These are phyloP conservation scores for Drosophila mulleri DNA, from an alignment of 2,888 invertebrate species.

Conservation along the genomic window DNA sequence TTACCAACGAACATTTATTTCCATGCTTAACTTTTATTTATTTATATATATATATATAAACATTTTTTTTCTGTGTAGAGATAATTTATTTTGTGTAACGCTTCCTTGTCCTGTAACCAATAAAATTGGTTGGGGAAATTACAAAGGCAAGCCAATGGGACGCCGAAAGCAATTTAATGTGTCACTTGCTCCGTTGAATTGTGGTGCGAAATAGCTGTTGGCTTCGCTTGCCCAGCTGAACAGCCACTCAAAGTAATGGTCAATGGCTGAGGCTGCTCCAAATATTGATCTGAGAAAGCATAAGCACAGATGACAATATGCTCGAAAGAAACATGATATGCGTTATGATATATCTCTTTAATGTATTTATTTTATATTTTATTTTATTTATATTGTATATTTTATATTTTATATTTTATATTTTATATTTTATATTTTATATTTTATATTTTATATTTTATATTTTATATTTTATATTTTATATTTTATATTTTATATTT, in stretches of 20 bases:
- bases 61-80: not conserved
- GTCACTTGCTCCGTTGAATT: not conserved
- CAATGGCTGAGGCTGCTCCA: conserved; percentile 1
- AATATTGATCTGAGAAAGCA: conserved; percentile 11
- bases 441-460: no score
- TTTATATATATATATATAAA: not conserved
- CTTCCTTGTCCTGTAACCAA: conserved; percentile 12
- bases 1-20: conserved; percentile 11
- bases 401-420: no score
- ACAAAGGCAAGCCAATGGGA: conserved; percentile 44
- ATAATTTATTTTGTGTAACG: conserved; percentile 39
- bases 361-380: no score
- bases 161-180: conserved; percentile 49
- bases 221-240: not conserved
- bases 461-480: no score
- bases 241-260: conserved; percentile 1
- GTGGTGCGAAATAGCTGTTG: not conserved
- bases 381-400: no score
- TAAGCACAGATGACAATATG: conserved; percentile 11
- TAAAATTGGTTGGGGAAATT: conserved; percentile 44
- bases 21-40: conserved; percentile 7
- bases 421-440: no score
- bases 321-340: not conserved
- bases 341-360: no score
- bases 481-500: no score